Evolutionary conservation across 2,113 vertebrate genomes (phyloP).

Genomic region (Hylia prasina): DNA sequence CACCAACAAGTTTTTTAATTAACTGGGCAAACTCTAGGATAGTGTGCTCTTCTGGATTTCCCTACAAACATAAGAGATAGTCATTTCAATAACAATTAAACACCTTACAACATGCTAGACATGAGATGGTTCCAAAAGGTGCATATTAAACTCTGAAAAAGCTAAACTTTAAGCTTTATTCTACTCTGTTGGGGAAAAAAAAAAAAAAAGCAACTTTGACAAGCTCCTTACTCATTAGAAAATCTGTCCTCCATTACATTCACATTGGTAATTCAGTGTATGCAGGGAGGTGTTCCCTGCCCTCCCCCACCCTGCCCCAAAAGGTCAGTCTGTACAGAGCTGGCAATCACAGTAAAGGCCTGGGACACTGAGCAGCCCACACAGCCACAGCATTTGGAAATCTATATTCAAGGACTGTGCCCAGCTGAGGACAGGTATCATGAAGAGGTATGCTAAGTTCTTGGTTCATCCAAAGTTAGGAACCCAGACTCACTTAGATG

Average conservation of each 20-base stretch:
- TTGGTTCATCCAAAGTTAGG: background rate
- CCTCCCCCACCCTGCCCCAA: accelerated
- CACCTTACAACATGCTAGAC: background rate
- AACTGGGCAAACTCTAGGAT: conserved; percentile 96
- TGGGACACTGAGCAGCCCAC: background rate
- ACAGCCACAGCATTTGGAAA: background rate
- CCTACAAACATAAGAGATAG: conserved; percentile 72
- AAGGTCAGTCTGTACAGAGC: background rate
- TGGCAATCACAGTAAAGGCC: background rate
- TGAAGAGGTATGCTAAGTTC: background rate
- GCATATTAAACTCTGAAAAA: background rate
- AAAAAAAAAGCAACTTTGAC: background rate
- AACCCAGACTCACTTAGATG: background rate
- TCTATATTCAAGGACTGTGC: background rate
- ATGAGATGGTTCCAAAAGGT: background rate
- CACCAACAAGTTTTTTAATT: conserved; percentile 97
- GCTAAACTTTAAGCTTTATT: background rate
- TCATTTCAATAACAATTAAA: background rate
- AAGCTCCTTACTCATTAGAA: background rate
- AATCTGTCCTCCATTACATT: background rate
- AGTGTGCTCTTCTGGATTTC: conserved; percentile 97
- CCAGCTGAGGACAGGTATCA: background rate
- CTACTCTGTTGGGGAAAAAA: background rate
- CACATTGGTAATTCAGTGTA: background rate
- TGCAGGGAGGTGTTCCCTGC: too few species aligned